Conservation (phyloP, 2,113 vertebrate species). For the Anhinga rufa region DNA sequence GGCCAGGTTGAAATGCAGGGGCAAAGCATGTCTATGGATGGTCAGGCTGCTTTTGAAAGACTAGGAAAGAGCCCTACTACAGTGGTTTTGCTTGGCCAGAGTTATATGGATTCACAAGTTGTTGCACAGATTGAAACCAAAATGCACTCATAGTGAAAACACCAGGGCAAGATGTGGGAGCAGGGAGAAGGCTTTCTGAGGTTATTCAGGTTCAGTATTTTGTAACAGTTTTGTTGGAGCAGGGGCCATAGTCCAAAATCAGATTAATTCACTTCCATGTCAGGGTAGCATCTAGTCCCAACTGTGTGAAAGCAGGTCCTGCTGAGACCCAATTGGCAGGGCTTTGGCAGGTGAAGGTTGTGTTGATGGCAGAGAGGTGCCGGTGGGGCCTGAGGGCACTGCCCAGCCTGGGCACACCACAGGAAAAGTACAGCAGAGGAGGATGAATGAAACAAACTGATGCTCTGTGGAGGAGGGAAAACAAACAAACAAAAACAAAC, state of each 20-base stretch:
- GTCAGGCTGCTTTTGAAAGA: not conserved
- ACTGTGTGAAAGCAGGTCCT: not conserved
- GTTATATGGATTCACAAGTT: not conserved
- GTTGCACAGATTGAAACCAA: not conserved
- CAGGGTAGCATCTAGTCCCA: not conserved
- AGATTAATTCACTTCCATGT: not conserved
- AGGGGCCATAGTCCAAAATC: not conserved
- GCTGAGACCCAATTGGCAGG: not conserved
- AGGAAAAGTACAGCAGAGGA: not conserved
- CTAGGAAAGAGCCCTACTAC: not conserved
- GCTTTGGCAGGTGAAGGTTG: not conserved
- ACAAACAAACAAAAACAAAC: no score
- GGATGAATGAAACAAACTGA: not conserved
- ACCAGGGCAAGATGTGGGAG: not conserved
- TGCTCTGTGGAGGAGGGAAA: no score
- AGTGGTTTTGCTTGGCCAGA: not conserved
- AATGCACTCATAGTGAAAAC: not conserved
- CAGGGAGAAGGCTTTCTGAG: not conserved
- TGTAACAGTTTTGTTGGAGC: not conserved
- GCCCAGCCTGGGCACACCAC: not conserved
- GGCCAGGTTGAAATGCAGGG: not conserved
- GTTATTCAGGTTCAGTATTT: not conserved
- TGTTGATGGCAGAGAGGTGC: not conserved
- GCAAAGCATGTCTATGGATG: not conserved
- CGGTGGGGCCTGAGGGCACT: accelerated